Conservation (phyloP, 2,888 invertebrate species). For the Lithodes maja region DNA sequence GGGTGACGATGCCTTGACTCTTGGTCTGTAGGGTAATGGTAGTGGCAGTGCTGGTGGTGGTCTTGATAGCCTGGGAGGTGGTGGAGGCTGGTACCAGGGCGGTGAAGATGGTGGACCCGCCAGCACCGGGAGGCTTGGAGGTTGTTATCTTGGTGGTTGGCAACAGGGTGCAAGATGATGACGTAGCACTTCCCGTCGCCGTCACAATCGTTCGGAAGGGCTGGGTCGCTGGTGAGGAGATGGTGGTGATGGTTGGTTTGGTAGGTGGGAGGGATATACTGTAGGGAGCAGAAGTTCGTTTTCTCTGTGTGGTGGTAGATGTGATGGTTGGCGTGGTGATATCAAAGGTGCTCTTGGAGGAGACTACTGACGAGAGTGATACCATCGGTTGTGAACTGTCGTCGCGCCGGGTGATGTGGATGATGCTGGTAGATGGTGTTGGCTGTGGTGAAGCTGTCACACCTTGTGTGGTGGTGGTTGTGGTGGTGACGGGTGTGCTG, state of each 20-base stretch:
- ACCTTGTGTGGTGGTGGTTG: neutral
- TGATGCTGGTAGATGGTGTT: neutral
- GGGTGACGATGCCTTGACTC: constrained; percentile 20
- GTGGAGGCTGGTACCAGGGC: neutral
- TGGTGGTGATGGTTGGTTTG: neutral
- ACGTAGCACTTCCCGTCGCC: neutral
- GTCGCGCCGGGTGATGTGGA: constrained; percentile 20
- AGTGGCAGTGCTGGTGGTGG: neutral
- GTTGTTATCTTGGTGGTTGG: constrained; percentile 1
- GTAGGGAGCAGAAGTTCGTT: neutral
- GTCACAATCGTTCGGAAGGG: neutral
- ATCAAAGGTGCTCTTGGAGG: neutral
- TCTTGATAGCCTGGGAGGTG: neutral
- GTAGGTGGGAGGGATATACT: neutral
- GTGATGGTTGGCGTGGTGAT: constrained; percentile 2
- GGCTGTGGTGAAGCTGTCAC: neutral
- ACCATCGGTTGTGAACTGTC: neutral
- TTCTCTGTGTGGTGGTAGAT: neutral
- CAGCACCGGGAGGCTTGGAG: neutral
- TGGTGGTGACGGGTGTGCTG: neutral
- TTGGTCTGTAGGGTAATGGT: neutral
- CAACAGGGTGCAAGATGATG: neutral
- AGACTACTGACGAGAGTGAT: neutral
- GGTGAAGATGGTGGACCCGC: neutral
- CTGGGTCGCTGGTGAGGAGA: neutral